Base-by-base conservation (phyloP, 2,797 vertebrate species). In the Ispidina lecontei region DNA sequence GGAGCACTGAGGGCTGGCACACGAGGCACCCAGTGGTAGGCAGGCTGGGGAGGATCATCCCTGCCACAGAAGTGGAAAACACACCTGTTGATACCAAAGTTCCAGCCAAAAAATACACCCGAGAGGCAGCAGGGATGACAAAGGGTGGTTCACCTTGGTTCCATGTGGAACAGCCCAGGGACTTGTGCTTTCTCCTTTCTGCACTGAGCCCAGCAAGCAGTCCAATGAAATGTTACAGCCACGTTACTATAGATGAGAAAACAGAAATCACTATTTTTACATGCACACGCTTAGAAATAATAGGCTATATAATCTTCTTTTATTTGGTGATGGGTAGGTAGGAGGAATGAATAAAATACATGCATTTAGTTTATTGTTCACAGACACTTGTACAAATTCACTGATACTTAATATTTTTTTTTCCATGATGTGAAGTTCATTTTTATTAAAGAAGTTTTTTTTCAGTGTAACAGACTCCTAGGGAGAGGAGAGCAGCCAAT, bases 271-370 rank as follows among this genome's bases (percentile, higher is more conserved):
- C 67, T 87, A 31, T 49, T 84, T 85, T 85, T 63, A 88, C 90
- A 64, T 11, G 41, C 26, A 26, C 70, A 52, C 35, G 68, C 35
- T 87, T 80, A 94, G 90, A 79, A 84, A 65, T 33, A 44, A 39
- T 65, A 85, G 55, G 29, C 44, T 77, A 41, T n/a, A 46, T 65
- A 84, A 64, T 41, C 58, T 81, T 59, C 52, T 51, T 58, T 89
- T 87, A 62, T 62, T 58, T 58, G 91, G 95, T 94, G 95, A 62
- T 14, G 94, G 90, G 84, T 90, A 76, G 88, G 84, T 90, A 73
- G 62, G 65, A 91, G 26, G 49, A 75, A 84, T 56, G 87, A 75
- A 79, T 81, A 68, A 69, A 88, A 46, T 26, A 43, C 52, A 29
- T 26, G 43, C 29, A 15, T 82, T 88, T 67, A 39, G 68, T 35